Conservation (phyloP, 2,113 vertebrate species). For the Apeltes quadracus region DNA sequence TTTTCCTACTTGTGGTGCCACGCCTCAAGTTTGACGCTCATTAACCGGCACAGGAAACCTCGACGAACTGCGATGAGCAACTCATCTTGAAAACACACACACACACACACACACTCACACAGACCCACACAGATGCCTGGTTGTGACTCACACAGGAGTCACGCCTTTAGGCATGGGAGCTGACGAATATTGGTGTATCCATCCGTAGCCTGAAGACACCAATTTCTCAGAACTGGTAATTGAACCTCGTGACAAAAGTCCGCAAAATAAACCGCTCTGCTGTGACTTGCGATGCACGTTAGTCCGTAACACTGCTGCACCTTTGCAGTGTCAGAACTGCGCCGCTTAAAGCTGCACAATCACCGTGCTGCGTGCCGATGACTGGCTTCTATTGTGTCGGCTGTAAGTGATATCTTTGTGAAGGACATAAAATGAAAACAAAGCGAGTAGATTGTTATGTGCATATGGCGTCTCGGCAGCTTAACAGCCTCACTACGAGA, state of each 20-base stretch:
- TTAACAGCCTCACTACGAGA: constrained; percentile 52
- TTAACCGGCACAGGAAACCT: constrained; percentile 17
- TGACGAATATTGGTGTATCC: constrained; percentile 52
- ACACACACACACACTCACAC: not conserved
- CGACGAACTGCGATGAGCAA: constrained; percentile 8
- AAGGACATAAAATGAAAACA: constrained; percentile 63
- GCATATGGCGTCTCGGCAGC: constrained; percentile 52
- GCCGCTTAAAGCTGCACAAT: constrained; percentile 45
- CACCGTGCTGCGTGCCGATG: constrained; percentile 68
- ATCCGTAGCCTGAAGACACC: constrained; percentile 53
- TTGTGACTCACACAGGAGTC: constrained; percentile 53
- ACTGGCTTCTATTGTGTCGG: constrained; percentile 46
- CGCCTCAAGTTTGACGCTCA: constrained; percentile 19
- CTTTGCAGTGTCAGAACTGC: constrained; percentile 32
- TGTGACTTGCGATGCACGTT: constrained; percentile 22
- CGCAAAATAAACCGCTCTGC: constrained; percentile 55
- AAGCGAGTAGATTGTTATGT: constrained; percentile 58
- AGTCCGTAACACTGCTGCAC: constrained; percentile 27
- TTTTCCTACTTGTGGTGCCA: constrained; percentile 20
- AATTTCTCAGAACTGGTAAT: constrained; percentile 54
- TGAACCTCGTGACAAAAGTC: constrained; percentile 55
- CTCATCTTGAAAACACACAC: not conserved
- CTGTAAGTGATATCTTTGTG: constrained; percentile 61
- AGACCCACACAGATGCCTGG: not conserved
- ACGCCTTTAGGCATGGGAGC: constrained; percentile 22